Evolutionary conservation across 2,113 vertebrate species (phyloP), one percentile per base, ranked within the genome.

Genomic region (Miniopterus natalensis): DNA sequence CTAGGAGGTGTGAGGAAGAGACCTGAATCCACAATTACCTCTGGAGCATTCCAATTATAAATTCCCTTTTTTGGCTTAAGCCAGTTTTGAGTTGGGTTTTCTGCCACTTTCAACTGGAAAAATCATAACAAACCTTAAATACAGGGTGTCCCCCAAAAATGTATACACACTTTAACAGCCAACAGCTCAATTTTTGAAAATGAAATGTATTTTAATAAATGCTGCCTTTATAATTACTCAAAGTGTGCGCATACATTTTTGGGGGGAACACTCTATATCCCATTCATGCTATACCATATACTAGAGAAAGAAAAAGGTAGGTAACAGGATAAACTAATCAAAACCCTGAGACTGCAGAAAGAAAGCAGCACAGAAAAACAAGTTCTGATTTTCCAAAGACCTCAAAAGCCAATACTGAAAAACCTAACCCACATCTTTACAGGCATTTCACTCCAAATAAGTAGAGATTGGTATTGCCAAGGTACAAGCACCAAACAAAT

Each of bases 41-140:
- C 23, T 40, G 13, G 5, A 68, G 15, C 84, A 89, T 87, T 75
- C 70, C 55, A 68, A 61, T 73, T 71, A 45, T 13, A 86, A 61
- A 94, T 36, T 21, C 51, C 5, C 51, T 57, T 45, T 83, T 77
- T 20, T 49, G 18, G 59, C 25, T 88, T 84, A 65, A 42, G 7
- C 29, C 47, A 77, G 42, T 27, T 91, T 88, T 74, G 53, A 92
- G 4, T 36, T 40, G 55, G 31, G 25, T 63, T 95, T 90, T 92
- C 84, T 73, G 61, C 18, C 40, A 68, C 63, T 87, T 89, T 85
- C 68, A 89, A 74, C 8, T 94, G 36, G 61, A 93, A 89, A 77
- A 55, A 51, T 47, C 7, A 0, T 36, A 88, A 87, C 14, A 94
- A 53, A 73, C 14, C 70, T 92, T 90, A 68, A 92, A 18, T 66